Base-by-base conservation (phyloP, 1,140 invertebrate species). In the Brachionus asplanchnoidis region DNA sequence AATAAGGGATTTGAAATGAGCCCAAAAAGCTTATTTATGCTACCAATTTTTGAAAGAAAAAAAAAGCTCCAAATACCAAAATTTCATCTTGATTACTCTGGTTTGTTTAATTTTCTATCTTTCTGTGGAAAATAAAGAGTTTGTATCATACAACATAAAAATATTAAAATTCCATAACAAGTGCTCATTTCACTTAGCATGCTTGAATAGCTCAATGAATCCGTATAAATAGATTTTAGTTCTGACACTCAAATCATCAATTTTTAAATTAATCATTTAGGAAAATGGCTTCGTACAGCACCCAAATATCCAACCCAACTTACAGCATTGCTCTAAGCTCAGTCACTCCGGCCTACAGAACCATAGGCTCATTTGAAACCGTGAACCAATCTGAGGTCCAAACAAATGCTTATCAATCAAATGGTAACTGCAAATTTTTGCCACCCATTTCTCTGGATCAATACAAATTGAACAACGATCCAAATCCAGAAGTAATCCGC, bases 391-490 rank as follows among this genome's bases (percentile, higher is more conserved):
- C 32, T 40, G 68, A 40, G n/a, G 40, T 12, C 17, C 42, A 77
- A 77, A 50, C 20, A 12, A 46, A 28, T 14, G 23, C n/a, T 23
- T 23, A 32, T 36, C 14, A 32, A 70, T 70, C 42, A 50, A 77
- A 50, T 14, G 42, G 42, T 32, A 73, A 73, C 32, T 77, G 73
- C 46, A 50, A 50, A 77, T 77, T 77, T 77, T 77, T 77, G 46
- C 42, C 73, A 46, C 73, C 73, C 46, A n/a, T 84, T 32, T 50
- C 80, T 5, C 17, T 84, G n/a, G 65, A 84, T 70, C 80, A 68
- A 14, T 85, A 85, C 50, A 75, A 85, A 42, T 40, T 85, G 14
- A 56, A 79, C 44, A 78, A 85, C 46, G 84, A 85, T 53, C 77
- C 84, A 36, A 85, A 85, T 70, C 84, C 84, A 20, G 75, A 78